Percentiles rank a stretch among this genome's conserved stretches.
Conservation (phyloP, 2,797 vertebrate genomes). For the Periparus ater region DNA sequence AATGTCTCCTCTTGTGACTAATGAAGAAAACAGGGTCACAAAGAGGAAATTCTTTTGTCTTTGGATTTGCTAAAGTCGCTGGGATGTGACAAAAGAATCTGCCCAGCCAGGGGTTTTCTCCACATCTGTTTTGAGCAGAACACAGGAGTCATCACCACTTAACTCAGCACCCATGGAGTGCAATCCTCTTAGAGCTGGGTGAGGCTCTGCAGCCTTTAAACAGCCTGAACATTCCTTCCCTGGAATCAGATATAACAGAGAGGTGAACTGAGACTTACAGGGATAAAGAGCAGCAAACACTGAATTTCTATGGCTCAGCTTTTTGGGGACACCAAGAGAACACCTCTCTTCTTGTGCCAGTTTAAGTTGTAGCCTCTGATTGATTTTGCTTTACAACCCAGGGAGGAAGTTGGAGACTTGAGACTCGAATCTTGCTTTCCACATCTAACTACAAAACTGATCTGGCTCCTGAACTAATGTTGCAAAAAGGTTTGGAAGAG, state of each 20-base stretch:
- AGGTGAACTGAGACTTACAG: not conserved
- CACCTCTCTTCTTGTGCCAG: not conserved
- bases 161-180: not conserved
- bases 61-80: not conserved
- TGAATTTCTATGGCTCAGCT: not conserved
- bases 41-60: not conserved
- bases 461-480: not conserved
- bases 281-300: not conserved
- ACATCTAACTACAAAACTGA: not conserved
- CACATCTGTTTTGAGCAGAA: not conserved
- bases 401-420: not conserved
- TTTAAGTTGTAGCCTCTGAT: not conserved
- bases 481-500: not conserved
- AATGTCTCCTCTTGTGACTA: not conserved
- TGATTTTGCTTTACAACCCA: not conserved
- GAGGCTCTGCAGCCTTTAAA: not conserved
- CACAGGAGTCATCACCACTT: not conserved
- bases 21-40: not conserved
- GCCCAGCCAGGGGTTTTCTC: not conserved
- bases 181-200: not conserved
- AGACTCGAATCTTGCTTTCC: not conserved
- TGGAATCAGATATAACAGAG: not conserved
- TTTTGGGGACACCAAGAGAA: not conserved
- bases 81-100: not conserved
- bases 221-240: not conserved